phyloP scores from a whole-genome alignment of 2,797 vertebrate genomes.

The Acrocephalus scirpaceus region DNA sequence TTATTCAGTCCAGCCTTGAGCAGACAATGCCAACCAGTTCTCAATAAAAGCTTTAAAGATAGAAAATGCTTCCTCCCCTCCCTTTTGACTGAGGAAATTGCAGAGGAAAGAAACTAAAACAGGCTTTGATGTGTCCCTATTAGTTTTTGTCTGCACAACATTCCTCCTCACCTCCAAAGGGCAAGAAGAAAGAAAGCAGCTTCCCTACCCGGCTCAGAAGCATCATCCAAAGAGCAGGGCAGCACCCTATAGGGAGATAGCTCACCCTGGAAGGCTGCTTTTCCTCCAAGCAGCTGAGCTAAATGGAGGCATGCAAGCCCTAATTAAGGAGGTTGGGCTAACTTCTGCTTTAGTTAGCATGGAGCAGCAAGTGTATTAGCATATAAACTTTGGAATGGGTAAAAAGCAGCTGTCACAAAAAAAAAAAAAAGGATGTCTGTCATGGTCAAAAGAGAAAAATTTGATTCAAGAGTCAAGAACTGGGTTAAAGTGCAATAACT shows the following conservation, averaged over 20 bases:
- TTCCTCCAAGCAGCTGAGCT: background rate
- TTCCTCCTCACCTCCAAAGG: background rate
- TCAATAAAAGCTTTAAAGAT: background rate
- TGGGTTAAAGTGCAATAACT: background rate
- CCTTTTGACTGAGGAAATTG: background rate
- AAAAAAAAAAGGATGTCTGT: background rate
- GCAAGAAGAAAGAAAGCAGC: background rate
- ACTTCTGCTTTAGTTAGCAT: background rate
- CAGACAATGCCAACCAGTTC: background rate
- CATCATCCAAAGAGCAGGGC: background rate
- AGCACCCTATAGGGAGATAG: accelerated
- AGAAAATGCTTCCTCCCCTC: background rate
- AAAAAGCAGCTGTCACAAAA: background rate
- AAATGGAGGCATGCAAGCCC: background rate
- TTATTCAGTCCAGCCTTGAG: background rate
- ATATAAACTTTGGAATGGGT: background rate
- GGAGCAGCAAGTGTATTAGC: background rate
- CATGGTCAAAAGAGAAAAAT: background rate
- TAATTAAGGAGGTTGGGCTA: background rate
- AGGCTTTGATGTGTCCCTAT: background rate
- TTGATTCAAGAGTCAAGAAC: background rate
- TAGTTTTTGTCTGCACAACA: background rate
- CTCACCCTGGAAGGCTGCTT: background rate
- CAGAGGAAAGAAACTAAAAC: background rate
- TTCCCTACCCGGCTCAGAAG: background rate